Conservation (phyloP, 2,113 vertebrate species). For the Meles meles region DNA sequence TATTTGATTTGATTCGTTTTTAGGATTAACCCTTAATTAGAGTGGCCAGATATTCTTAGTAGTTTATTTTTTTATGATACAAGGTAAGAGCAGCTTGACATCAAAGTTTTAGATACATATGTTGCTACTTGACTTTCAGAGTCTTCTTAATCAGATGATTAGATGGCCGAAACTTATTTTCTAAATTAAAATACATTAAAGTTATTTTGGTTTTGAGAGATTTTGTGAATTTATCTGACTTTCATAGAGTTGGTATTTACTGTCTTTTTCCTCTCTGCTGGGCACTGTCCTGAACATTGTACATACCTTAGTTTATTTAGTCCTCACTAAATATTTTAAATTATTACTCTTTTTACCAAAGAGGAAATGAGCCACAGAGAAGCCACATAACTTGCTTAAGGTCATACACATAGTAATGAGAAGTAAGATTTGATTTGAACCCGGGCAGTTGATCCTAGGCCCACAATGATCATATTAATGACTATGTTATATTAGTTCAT, state of each 20-base stretch:
- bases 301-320: neutral
- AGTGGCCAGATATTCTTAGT: neutral
- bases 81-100: neutral
- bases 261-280: neutral
- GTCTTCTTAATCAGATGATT: neutral
- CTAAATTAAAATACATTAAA: neutral
- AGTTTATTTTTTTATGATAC: neutral
- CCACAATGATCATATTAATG: neutral
- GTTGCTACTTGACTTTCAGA: neutral
- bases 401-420: neutral
- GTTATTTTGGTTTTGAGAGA: slow-evolving; percentile 16
- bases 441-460: neutral
- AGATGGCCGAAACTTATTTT: neutral
- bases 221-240: neutral
- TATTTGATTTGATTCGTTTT: slow-evolving; percentile 21
- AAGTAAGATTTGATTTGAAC: neutral
- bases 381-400: neutral
- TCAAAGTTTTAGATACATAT: neutral
- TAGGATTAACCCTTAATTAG: neutral
- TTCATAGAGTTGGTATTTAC: neutral
- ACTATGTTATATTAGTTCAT: neutral
- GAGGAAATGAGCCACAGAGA: neutral
- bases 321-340: neutral
- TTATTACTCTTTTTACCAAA: neutral
- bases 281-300: neutral